These are phyloP conservation scores for Hemibagrus wyckioides DNA, from an alignment of 2,113 vertebrate genomes.

Conservation along the genomic window DNA sequence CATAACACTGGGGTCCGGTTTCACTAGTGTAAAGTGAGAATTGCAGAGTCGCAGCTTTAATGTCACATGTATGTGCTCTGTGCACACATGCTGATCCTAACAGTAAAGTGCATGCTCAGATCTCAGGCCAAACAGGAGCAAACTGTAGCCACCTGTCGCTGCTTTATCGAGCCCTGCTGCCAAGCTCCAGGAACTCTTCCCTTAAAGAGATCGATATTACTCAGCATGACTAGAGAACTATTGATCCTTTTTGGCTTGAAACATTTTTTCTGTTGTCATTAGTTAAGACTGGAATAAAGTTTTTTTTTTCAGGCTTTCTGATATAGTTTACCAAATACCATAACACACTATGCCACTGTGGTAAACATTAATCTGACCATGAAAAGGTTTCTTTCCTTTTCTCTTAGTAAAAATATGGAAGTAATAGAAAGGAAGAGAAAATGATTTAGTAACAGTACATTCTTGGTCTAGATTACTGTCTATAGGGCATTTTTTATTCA, in stretches of 20 bases:
- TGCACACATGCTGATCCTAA: constrained; percentile 35
- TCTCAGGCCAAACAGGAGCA: constrained; percentile 6
- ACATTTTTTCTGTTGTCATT: constrained; percentile 32
- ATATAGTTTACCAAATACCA: not conserved
- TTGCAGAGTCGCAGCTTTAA: not conserved
- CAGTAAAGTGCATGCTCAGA: constrained; percentile 33
- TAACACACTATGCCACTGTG: not conserved
- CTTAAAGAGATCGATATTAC: constrained; percentile 46
- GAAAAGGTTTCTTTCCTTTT: not conserved
- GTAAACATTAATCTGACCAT: not conserved
- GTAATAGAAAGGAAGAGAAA: not conserved
- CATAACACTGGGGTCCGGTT: not conserved
- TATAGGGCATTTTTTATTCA: not conserved
- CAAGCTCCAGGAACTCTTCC: constrained; percentile 35
- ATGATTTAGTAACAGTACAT: not conserved
- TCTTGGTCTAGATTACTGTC: not conserved
- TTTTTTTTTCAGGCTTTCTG: not conserved
- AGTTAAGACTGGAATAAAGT: constrained; percentile 25
- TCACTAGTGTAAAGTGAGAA: not conserved
- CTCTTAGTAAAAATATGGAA: not conserved
- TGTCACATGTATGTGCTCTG: constrained; percentile 14
- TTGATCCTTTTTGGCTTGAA: constrained; percentile 42
- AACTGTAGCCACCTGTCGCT: constrained; percentile 36
- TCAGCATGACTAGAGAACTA: constrained; percentile 39
- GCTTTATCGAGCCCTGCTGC: constrained; percentile 29